phyloP scores from a whole-genome alignment of 2,113 vertebrate species.

The Nycticebus coucang region DNA sequence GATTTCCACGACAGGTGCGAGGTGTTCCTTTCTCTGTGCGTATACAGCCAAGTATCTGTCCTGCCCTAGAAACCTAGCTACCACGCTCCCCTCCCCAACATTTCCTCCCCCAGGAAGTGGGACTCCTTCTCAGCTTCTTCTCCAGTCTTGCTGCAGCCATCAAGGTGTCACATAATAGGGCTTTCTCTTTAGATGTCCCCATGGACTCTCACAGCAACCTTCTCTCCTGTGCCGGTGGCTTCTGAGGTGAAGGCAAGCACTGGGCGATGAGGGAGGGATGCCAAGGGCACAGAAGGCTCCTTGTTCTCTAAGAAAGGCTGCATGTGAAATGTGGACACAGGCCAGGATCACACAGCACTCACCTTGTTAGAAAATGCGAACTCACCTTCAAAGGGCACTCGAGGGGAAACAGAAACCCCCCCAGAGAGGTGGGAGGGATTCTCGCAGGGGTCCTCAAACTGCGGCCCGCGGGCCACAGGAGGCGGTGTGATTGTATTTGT shows the following conservation, averaged over 20 bases:
- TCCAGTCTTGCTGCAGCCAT: fast-evolving
- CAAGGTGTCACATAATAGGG: not conserved
- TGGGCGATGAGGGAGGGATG: fast-evolving
- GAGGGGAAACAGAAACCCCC: not conserved
- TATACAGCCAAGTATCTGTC: not conserved
- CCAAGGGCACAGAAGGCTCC: not conserved
- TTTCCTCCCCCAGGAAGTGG: not conserved
- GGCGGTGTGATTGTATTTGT: too few relatives aligned
- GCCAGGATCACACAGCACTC: not conserved
- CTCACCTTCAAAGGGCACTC: not conserved
- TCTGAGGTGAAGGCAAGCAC: not conserved
- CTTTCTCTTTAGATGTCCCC: not conserved
- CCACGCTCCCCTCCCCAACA: not conserved
- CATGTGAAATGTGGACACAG: fast-evolving
- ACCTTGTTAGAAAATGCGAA: not conserved
- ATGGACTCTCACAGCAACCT: not conserved
- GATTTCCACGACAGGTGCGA: not conserved
- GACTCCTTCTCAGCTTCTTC: not conserved
- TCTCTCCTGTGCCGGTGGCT: not conserved
- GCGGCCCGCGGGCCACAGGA: too few relatives aligned
- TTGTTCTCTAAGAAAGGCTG: not conserved
- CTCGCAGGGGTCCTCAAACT: too few relatives aligned
- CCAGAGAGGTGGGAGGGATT: not conserved
- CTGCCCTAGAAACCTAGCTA: not conserved
- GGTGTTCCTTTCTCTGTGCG: not conserved